Percentiles rank a stretch among this genome's conserved stretches.
These are phyloP conservation scores for Andrena camellia DNA, from an alignment of 2,888 invertebrate species.

Conservation along the genomic window DNA sequence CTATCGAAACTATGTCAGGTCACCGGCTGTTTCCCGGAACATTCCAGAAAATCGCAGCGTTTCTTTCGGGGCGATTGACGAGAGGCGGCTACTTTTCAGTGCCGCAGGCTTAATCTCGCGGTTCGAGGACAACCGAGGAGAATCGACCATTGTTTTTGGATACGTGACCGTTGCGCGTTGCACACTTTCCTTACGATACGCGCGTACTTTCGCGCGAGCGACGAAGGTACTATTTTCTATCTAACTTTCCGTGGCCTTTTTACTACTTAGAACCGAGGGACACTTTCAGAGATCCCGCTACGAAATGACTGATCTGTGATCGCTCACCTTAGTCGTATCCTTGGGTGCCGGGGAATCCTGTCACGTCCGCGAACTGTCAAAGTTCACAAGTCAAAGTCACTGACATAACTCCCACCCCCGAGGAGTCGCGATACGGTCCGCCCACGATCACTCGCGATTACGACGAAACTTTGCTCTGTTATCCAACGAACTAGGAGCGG, in stretches of 20 bases:
- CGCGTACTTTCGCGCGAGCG: neutral
- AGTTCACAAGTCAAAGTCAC: constrained; percentile 78
- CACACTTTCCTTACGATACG: neutral
- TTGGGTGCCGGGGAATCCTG: constrained; percentile 66
- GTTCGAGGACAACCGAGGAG: too few species aligned
- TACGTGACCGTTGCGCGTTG: neutral
- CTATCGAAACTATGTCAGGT: constrained; percentile 62
- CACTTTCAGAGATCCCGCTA: neutral
- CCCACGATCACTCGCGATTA: constrained; percentile 36
- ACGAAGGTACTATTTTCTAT: neutral
- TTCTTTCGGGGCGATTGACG: neutral
- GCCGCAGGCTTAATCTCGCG: too few species aligned
- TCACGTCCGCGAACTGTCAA: constrained; percentile 76
- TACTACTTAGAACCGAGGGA: neutral
- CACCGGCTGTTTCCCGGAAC: constrained; percentile 51
- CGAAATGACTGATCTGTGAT: neutral
- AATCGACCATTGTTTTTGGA: neutral
- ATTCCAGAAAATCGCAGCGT: constrained; percentile 41
- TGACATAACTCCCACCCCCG: constrained; percentile 73
- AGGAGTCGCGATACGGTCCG: neutral
- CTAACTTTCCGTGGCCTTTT: neutral
- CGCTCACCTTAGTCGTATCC: constrained; percentile 71
- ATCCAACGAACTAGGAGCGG: neutral
- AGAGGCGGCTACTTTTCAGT: neutral
- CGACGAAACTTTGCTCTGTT: neutral